phyloP scores from a whole-genome alignment of 2,113 vertebrate genomes.

The Acanthisitta chloris region DNA sequence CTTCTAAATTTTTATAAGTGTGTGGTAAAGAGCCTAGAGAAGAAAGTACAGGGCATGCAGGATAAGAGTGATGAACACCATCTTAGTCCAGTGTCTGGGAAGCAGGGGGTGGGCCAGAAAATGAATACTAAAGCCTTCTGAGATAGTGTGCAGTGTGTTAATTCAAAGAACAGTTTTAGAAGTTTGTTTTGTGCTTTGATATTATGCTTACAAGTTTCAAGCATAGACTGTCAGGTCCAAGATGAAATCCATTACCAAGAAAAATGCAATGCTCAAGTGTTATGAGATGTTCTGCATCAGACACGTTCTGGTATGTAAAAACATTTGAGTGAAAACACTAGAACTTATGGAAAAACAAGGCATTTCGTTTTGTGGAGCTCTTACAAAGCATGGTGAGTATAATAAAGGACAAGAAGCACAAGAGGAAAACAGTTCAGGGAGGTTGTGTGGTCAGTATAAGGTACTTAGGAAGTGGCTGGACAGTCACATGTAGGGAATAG shows the following conservation, averaged over 20 bases:
- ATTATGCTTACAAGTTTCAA: conserved; percentile 45
- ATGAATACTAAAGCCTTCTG: not conserved
- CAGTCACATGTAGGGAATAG: not conserved
- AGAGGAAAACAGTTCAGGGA: not conserved
- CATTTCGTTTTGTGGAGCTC: not conserved
- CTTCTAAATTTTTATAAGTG: not conserved
- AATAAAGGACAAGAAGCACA: not conserved
- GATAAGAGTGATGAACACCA: not conserved
- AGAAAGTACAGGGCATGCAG: not conserved
- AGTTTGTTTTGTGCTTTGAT: conserved; percentile 38
- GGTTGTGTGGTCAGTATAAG: not conserved
- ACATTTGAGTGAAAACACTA: not conserved
- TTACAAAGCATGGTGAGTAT: not conserved
- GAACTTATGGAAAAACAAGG: not conserved
- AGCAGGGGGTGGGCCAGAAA: not conserved
- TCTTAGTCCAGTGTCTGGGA: not conserved
- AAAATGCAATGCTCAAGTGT: not conserved
- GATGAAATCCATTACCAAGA: conserved; percentile 38
- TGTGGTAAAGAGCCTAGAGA: not conserved
- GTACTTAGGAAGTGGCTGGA: not conserved
- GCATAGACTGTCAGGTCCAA: not conserved
- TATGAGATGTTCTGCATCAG: conserved; percentile 32
- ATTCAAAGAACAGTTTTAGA: not conserved
- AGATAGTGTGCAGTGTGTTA: not conserved
- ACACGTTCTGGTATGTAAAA: not conserved